A percentile compares a stretch with the other conserved stretches of the same genome.
phyloP scores from a whole-genome alignment of 2,797 vertebrate species.

The Oreonectes daqikongensis region DNA sequence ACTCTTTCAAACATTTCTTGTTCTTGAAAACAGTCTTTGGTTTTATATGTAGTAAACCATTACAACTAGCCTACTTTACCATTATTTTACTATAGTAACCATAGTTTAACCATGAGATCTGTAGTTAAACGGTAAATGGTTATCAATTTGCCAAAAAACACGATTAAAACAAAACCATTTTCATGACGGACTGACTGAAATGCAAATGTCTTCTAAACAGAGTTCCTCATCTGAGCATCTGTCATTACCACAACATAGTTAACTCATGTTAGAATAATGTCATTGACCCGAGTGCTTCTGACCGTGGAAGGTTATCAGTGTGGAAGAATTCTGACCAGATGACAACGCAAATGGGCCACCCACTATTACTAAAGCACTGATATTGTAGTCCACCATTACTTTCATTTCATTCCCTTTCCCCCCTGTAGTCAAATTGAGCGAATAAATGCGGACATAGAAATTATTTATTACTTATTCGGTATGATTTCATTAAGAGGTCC shows the following conservation, averaged over 20 bases:
- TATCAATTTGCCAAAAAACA: no score
- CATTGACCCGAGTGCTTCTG: constrained; percentile 57
- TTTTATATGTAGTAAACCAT: no score
- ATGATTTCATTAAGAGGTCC: no score
- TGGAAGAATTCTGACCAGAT: constrained; percentile 38
- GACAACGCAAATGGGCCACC: constrained; percentile 44
- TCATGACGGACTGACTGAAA: background rate
- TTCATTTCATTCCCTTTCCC: no score
- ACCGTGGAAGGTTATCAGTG: constrained; percentile 54
- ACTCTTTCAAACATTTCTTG: background rate
- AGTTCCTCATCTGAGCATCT: background rate
- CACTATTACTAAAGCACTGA: constrained; percentile 3
- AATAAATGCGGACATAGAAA: no score
- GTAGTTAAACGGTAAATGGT: no score
- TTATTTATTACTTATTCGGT: no score
- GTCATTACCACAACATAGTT: constrained; percentile 26
- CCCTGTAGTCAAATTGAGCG: no score
- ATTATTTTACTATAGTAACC: background rate
- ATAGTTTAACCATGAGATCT: no score
- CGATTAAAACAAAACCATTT: no score
- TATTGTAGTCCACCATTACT: background rate
- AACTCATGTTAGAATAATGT: constrained; percentile 55
- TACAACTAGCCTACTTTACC: no score
- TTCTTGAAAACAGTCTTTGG: background rate
- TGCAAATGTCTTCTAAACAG: background rate